Conservation (phyloP, 2,888 invertebrate species). For the Aethes cnicana region DNA sequence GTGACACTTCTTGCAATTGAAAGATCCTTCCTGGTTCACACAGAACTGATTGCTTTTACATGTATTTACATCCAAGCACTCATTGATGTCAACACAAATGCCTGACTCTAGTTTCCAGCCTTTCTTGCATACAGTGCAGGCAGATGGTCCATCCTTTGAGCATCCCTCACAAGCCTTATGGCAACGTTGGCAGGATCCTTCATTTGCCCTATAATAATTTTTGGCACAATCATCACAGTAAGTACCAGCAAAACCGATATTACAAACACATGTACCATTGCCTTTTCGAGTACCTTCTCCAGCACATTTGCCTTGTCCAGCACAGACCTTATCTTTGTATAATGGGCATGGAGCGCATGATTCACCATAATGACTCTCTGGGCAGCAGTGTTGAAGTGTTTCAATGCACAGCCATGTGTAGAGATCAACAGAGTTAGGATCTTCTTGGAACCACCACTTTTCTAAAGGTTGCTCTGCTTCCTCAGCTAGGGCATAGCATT, state of each 20-base stretch:
- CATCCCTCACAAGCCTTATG: conserved; percentile 91
- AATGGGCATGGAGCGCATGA: conserved; percentile 88
- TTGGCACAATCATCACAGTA: conserved; percentile 89
- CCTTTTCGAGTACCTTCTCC: conserved; percentile 97
- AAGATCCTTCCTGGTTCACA: conserved; percentile 92
- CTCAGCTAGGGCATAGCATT: conserved; percentile 92
- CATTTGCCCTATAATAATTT: conserved; percentile 86
- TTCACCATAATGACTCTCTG: conserved; percentile 90
- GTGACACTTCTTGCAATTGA: conserved; percentile 90
- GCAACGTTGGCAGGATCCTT: conserved; percentile 88
- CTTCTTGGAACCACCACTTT: conserved; percentile 92
- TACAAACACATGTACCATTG: conserved; percentile 94
- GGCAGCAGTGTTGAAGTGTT: conserved; percentile 90
- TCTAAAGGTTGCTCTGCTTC: conserved; percentile 91
- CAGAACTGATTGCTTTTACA: conserved; percentile 89
- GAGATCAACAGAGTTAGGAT: conserved; percentile 62
- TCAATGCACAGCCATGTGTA: conserved; percentile 90
- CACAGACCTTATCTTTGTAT: conserved; percentile 84
- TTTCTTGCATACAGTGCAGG: conserved; percentile 74
- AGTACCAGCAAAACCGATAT: conserved; percentile 89
- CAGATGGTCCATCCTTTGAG: conserved; percentile 85
- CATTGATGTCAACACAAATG: conserved; percentile 92
- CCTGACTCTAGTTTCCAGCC: conserved; percentile 89
- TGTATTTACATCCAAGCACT: conserved; percentile 84
- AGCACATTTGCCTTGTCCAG: conserved; percentile 87